Conservation (phyloP, 1,140 invertebrate species). For the Spodoptera litura region DNA sequence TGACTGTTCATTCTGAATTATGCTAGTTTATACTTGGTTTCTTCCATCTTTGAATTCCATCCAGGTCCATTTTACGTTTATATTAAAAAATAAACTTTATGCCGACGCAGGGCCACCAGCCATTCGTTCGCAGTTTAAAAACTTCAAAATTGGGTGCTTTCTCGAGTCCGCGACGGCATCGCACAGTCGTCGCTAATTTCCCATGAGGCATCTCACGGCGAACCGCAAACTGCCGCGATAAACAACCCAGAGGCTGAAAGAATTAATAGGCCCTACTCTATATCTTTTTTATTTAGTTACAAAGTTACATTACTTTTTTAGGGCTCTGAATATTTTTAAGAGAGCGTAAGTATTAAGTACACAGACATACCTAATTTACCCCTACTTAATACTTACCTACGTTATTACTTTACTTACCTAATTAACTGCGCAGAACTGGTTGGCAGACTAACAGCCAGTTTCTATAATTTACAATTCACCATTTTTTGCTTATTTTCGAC, state of each 20-base stretch:
- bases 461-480: too few species aligned
- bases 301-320: constrained; percentile 30
- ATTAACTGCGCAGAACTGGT: too few species aligned
- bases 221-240: constrained; percentile 65
- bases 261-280: constrained; percentile 36
- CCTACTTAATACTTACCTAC: too few species aligned
- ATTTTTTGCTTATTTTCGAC: too few species aligned
- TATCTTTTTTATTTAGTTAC: constrained; percentile 21
- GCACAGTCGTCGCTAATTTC: constrained; percentile 65
- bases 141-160: constrained; percentile 66
- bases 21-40: background rate
- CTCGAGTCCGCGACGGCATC: constrained; percentile 49
- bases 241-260: constrained; percentile 56
- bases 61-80: constrained; percentile 31
- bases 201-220: constrained; percentile 61
- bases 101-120: constrained; percentile 46
- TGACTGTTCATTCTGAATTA: too few species aligned
- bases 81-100: constrained; percentile 63
- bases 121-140: constrained; percentile 64
- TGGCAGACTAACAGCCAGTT: too few species aligned
- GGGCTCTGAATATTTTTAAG: background rate
- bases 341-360: background rate
- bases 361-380: background rate
- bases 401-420: too few species aligned
- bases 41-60: background rate